Base-by-base conservation (phyloP, 2,888 invertebrate genomes). In the Orchesellides sinensis region DNA sequence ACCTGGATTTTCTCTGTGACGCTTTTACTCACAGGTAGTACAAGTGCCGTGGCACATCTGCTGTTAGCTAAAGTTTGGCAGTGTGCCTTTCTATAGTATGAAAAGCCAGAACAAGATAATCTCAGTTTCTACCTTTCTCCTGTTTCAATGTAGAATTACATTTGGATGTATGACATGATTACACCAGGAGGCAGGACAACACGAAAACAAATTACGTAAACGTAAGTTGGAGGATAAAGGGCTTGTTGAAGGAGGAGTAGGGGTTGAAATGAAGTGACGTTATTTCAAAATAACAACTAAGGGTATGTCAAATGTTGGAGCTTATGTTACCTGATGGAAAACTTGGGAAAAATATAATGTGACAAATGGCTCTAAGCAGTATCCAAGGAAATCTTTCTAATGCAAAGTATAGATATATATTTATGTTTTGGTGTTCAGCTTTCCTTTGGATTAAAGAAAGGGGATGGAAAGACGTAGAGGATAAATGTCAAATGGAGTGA, bases 401-500 rank as follows among this genome's bases (percentile, higher is more conserved):
- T n/a, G n/a, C n/a, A n/a, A n/a, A n/a, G n/a, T n/a, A n/a, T n/a
- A n/a, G n/a, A n/a, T n/a, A n/a, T n/a, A n/a, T n/a, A n/a, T n/a
- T n/a, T n/a, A 40, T 8, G 4, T 5, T 8, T 2, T 10, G 10
- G 2, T 40, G n/a, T 14, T n/a, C n/a, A 40, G n/a, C 40, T n/a
- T 10, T n/a, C 40, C n/a, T 8, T n/a, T 40, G 40, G 40, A 40
- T 40, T n/a, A 40, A 40, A 40, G 10, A 32, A 32, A 32, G 32
- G 25, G 23, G 49, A 73, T 21, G 54, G 19, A 40, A 70, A 25
- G 45, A 59, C 68, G 61, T 59, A 40, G 23, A 49, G 69, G 73
- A 80, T 80, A 80, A 80, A 80, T 32, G 80, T 80, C 80, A 80
- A 66, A 73, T 35, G 56, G 80, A 80, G 56, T 66, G 56, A 73